These are phyloP conservation scores for Rallus crepitans DNA, from an alignment of 2,797 vertebrate species.

Conservation along the genomic window DNA sequence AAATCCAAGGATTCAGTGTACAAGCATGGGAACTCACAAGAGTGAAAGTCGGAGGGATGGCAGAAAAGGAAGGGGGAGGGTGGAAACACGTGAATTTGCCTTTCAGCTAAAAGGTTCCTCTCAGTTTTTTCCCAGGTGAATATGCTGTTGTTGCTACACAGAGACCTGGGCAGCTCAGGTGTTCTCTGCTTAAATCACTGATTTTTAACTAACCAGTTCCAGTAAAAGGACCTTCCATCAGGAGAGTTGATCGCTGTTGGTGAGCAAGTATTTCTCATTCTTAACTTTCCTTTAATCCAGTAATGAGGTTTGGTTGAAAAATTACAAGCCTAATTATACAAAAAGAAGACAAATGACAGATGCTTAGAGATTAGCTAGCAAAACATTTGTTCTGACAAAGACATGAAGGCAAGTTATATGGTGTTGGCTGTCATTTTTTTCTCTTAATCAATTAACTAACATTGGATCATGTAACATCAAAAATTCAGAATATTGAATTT, in stretches of 20 bases:
- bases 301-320: neutral
- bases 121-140: constrained; percentile 37
- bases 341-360: neutral
- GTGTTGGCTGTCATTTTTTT: neutral
- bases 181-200: constrained; percentile 53
- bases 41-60: neutral
- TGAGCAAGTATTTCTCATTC: constrained; percentile 70
- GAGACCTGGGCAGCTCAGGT: constrained; percentile 35
- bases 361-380: neutral
- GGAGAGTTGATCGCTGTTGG: constrained; percentile 34
- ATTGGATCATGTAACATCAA: neutral
- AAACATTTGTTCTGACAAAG: neutral
- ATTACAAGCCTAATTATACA: neutral
- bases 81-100: neutral
- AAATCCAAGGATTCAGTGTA: constrained; percentile 12
- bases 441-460: neutral
- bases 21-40: constrained; percentile 63
- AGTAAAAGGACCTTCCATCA: constrained; percentile 30
- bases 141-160: constrained; percentile 17
- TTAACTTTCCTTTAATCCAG: neutral
- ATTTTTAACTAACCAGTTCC: constrained; percentile 37
- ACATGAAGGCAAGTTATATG: neutral
- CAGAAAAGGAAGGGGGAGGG: constrained; percentile 43
- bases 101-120: constrained; percentile 25
- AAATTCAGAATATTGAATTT: neutral